A percentile compares a stretch with the other conserved stretches of the same genome.
phyloP scores from a whole-genome alignment of 2,797 vertebrate genomes.

The Threskiornis aethiopicus region DNA sequence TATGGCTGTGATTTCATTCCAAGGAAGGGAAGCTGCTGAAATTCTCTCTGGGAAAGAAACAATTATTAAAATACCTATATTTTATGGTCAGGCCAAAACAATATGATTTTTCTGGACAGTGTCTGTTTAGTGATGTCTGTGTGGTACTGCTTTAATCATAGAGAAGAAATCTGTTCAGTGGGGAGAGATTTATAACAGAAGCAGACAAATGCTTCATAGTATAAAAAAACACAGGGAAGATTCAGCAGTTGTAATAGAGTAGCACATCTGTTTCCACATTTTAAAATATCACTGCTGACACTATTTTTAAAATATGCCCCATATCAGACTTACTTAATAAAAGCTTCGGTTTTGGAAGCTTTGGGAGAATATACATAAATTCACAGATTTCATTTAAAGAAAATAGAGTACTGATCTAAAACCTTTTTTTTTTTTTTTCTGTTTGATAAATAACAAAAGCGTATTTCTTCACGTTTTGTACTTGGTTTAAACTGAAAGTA shows the following conservation, averaged over 20 bases:
- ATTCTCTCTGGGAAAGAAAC: background rate
- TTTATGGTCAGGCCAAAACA: background rate
- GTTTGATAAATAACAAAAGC: background rate
- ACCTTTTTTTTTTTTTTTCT: background rate
- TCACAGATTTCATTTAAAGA: background rate
- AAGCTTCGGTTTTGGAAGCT: constrained; percentile 1
- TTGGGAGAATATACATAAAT: background rate
- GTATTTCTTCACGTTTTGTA: background rate
- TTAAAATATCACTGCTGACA: constrained; percentile 18
- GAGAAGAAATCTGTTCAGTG: background rate
- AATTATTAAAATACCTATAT: background rate
- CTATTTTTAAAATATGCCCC: constrained; percentile 22
- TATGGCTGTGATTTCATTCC: constrained; percentile 24
- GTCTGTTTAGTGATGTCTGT: background rate
- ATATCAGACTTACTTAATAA: constrained; percentile 39
- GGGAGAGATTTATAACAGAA: background rate
- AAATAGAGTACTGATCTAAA: background rate
- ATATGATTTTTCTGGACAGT: background rate
- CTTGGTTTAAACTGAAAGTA: background rate
- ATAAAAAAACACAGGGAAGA: constrained; percentile 1
- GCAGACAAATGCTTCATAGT: background rate
- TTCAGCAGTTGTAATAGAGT: background rate
- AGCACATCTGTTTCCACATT: constrained; percentile 38
- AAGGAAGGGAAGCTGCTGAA: background rate
- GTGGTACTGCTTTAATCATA: background rate